Base-by-base conservation (phyloP, 2,113 vertebrate genomes). In the Phyllostomus discolor region DNA sequence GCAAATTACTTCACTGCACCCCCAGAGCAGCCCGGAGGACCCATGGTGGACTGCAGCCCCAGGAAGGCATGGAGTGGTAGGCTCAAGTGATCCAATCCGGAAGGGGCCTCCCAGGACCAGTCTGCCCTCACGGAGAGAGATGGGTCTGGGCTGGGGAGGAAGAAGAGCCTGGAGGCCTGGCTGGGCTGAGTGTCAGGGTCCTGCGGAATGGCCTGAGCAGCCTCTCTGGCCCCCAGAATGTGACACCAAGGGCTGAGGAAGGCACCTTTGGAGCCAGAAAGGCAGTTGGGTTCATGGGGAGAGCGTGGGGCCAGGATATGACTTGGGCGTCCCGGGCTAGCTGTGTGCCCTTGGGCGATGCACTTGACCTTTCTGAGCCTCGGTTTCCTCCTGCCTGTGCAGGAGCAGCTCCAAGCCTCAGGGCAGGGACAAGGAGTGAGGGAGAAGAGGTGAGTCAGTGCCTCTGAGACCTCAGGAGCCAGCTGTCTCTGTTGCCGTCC, bases 61-160 rank as follows among this genome's bases (percentile, higher is more conserved):
- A 20, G 26, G 28, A 38, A 50, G 20, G 31, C 17, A 24, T 22
- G 12, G 31, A 38, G 35, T 0, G 0, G 12, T 17, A 20, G 38
- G 46, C 70, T 4, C 11, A 16, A 22, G 33, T 80, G 38, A 67
- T 54, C 62, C 1, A 24, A 12, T 17, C 50, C 24, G 28, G n/a
- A 52, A 73, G 43, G 78, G 59, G 10, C 31, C 22, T 10, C 4
- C 38, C 10, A 5, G 46, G 70, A 26, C 24, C n/a, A 28, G 9
- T 7, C 57, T 7, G 3, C 7, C 2, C 28, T 46, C 54, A 28
- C 6, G 28, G 81, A 78, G 46, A 54, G 46, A 9, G 91, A 20
- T 4, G 59, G 14, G 70, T 46, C 43, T 73, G 10, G 43, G 57
- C 66, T 0, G 6, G 31, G 43, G 35, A 88, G 67, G n/a, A 82